Evolutionary conservation across 2,113 vertebrate species (phyloP).

Genomic region (Bos javanicus): DNA sequence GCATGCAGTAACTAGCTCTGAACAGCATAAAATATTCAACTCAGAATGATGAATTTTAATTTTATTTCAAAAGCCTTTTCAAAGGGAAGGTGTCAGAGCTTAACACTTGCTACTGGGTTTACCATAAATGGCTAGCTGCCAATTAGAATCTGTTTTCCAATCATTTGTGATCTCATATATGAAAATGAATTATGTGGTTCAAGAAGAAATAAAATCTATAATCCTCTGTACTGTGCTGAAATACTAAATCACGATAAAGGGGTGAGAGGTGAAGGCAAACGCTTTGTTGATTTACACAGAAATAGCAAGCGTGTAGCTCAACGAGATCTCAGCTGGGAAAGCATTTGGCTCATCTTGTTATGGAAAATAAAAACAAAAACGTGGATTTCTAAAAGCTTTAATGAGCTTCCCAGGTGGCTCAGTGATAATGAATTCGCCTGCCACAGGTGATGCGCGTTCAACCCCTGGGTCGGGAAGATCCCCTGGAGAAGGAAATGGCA

Average conservation of each 20-base stretch:
- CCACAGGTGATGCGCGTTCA: accelerated
- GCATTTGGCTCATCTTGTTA: neutral
- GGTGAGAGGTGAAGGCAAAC: neutral
- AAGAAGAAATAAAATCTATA: slow-evolving; percentile 72
- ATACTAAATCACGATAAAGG: slow-evolving; percentile 47
- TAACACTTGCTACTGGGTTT: slow-evolving; percentile 59
- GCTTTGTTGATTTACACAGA: slow-evolving; percentile 1
- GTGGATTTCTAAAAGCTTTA: neutral
- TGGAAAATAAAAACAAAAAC: neutral
- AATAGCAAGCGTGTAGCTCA: neutral
- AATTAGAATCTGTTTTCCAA: slow-evolving; percentile 51
- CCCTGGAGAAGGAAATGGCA: neutral
- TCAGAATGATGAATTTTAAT: slow-evolving; percentile 67
- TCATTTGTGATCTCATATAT: slow-evolving; percentile 57
- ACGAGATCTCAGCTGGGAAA: neutral
- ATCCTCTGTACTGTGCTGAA: slow-evolving; percentile 7
- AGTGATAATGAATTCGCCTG: neutral
- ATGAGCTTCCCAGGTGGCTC: neutral
- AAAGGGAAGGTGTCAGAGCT: slow-evolving; percentile 61
- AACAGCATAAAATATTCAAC: slow-evolving; percentile 54
- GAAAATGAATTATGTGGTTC: slow-evolving; percentile 59
- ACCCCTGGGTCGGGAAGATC: neutral
- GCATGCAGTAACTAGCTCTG: slow-evolving; percentile 54
- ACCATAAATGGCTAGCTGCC: slow-evolving; percentile 48
- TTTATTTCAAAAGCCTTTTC: slow-evolving; percentile 73